These are phyloP conservation scores for Cryptoprocta ferox DNA, from an alignment of 2,797 vertebrate genomes.

Conservation along the genomic window DNA sequence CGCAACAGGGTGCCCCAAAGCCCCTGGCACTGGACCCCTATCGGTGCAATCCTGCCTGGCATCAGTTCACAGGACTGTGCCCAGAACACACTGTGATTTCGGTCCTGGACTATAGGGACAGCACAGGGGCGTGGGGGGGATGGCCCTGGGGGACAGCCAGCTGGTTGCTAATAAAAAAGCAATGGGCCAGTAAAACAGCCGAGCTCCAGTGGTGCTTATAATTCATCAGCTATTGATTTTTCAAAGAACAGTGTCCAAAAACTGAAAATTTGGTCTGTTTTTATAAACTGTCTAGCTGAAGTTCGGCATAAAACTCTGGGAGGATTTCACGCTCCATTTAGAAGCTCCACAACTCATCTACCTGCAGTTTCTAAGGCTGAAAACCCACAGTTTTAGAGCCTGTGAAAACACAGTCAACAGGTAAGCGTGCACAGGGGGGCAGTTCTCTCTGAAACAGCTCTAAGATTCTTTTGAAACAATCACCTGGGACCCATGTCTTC, in stretches of 20 bases:
- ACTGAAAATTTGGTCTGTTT: neutral
- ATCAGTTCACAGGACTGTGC: neutral
- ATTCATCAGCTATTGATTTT: neutral
- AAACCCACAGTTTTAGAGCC: constrained; percentile 9
- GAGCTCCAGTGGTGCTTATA: neutral
- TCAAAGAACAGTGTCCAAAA: neutral
- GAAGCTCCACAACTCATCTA: neutral
- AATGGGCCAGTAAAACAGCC: neutral
- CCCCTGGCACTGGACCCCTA: neutral
- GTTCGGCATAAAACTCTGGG: neutral
- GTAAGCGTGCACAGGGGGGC: constrained; percentile 9
- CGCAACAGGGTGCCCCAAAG: neutral
- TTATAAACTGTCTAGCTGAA: neutral
- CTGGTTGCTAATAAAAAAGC: neutral
- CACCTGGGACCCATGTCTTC: constrained; percentile 78
- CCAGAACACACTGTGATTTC: no score
- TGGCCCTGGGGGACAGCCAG: neutral
- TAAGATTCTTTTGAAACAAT: constrained; percentile 65
- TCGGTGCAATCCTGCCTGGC: neutral
- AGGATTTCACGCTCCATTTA: neutral
- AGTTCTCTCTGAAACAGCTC: constrained; percentile 72
- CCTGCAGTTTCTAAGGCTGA: neutral
- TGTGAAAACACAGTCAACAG: constrained; percentile 58
- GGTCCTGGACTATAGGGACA: neutral
- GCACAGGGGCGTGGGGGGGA: neutral